phyloP scores from a whole-genome alignment of 2,888 invertebrate genomes.

The Pheosia tremula region DNA sequence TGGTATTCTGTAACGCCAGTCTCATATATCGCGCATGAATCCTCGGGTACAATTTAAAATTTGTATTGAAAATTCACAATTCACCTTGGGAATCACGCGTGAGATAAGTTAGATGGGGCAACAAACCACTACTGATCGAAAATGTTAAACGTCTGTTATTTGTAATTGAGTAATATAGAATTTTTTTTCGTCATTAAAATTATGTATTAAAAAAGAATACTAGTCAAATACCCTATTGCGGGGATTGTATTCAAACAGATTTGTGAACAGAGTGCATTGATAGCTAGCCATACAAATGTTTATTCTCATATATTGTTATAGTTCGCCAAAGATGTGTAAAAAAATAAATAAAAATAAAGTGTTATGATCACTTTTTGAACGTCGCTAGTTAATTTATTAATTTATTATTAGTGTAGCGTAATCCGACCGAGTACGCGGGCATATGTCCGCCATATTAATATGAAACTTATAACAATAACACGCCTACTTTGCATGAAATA shows the following conservation, averaged over 20 bases:
- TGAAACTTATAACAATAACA: conserved; percentile 77
- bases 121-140: no score
- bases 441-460: conserved; percentile 64
- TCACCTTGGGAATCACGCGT: no score
- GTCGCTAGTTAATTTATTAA: conserved; percentile 68
- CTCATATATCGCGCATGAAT: no score
- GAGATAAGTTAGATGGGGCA: no score
- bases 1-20: no score
- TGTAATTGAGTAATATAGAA: no score
- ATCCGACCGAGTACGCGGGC: conserved; percentile 42
- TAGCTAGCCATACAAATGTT: conserved; percentile 52
- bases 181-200: no score
- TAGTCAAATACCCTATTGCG: no score
- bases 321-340: conserved; percentile 79
- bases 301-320: conserved; percentile 79
- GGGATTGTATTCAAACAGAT: conserved; percentile 24
- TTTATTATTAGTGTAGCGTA: conserved; percentile 39
- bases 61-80: no score
- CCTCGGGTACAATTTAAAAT: no score
- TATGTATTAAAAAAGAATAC: no score
- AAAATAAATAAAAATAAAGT: conserved; percentile 68
- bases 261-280: conserved; percentile 38
- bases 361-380: conserved; percentile 69
- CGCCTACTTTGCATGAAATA: conserved; percentile 79
- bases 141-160: no score